phyloP scores from a whole-genome alignment of 2,113 vertebrate genomes.

The Prochilodus magdalenae region DNA sequence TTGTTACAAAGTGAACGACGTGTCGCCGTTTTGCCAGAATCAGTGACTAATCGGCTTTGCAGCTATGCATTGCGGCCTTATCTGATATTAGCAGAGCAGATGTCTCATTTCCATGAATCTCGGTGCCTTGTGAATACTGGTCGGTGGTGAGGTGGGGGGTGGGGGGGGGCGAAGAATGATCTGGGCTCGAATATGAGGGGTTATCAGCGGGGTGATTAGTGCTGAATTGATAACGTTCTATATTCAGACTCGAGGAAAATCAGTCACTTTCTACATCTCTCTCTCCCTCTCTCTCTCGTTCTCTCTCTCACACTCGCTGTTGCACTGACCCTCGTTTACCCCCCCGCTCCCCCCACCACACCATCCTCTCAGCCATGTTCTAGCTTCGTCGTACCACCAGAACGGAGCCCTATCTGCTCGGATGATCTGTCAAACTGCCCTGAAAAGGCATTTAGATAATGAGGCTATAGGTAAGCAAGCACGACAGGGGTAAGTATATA shows the following conservation, averaged over 20 bases:
- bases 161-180: constrained; percentile 25
- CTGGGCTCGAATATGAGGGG: constrained; percentile 43
- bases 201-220: constrained; percentile 45
- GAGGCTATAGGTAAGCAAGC: constrained; percentile 9
- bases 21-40: neutral
- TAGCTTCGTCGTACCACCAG: neutral
- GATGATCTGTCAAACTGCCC: constrained; percentile 29
- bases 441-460: constrained; percentile 18
- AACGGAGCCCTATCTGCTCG: constrained; percentile 12
- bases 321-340: constrained; percentile 35
- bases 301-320: constrained; percentile 33
- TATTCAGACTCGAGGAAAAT: constrained; percentile 61
- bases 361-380: constrained; percentile 1
- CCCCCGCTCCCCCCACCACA: neutral
- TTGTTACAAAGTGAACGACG: neutral
- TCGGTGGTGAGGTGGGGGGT: too few species aligned
- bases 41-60: neutral
- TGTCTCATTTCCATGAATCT: neutral
- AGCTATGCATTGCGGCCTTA: neutral
- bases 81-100: neutral
- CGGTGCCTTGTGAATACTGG: constrained; percentile 37
- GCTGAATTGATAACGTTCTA: constrained; percentile 71
- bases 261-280: constrained; percentile 17
- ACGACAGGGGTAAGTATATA: constrained; percentile 9
- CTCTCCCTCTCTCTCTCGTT: constrained; percentile 13